phyloP scores from a whole-genome alignment of 2,113 vertebrate genomes.

The Machaerirhynchus nigripectus region DNA sequence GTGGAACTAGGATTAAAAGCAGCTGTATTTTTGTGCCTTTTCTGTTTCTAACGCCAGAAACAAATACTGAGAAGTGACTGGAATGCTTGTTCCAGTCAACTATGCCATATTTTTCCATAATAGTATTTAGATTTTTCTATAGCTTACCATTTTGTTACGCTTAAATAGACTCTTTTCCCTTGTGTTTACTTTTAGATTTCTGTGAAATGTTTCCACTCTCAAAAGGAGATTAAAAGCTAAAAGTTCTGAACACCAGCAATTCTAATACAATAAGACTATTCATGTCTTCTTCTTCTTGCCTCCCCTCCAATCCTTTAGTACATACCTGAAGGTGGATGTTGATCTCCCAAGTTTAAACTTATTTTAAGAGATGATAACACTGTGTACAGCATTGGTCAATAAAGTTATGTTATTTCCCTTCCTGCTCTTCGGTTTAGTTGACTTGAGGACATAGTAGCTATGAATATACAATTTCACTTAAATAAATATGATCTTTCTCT shows the following conservation, averaged over 20 bases:
- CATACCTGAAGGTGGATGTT: neutral
- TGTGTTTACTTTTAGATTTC: neutral
- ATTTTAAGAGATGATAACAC: neutral
- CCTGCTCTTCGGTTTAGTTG: neutral
- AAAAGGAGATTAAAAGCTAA: neutral
- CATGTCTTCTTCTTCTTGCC: neutral
- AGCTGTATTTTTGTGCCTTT: neutral
- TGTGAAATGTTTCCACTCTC: neutral
- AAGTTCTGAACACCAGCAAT: neutral
- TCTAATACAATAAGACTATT: neutral
- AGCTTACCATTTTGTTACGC: neutral
- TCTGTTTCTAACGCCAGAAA: neutral
- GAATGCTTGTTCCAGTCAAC: neutral
- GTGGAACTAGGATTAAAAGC: neutral
- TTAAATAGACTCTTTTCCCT: neutral
- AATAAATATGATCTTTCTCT: neutral
- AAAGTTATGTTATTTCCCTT: neutral
- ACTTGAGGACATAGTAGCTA: neutral
- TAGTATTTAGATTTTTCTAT: neutral
- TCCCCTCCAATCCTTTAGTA: fast-evolving
- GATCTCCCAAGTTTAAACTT: neutral
- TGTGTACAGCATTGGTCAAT: neutral
- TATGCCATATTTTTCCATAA: neutral
- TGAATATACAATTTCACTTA: neutral
- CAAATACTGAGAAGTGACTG: neutral